Percentiles rank a stretch among this genome's conserved stretches.
Evolutionary conservation across 2,888 invertebrate species (phyloP).

Genomic region (Monopis laevigella): DNA sequence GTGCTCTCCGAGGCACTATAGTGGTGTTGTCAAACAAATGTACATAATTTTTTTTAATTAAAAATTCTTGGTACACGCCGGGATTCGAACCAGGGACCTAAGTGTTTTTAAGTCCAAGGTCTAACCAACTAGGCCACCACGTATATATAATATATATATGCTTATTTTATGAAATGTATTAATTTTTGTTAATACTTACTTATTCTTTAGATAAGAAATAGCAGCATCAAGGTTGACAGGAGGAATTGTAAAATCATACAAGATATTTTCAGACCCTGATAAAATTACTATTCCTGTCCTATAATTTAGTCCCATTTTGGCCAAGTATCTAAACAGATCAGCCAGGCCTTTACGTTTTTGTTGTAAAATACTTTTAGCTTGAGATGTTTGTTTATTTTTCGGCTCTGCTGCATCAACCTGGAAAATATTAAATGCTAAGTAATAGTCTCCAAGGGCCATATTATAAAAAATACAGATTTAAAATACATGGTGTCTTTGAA

Average conservation of each 20-base stretch:
- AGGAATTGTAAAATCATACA: constrained; percentile 71
- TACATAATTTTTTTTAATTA: no score
- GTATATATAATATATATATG: no score
- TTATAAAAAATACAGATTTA: no score
- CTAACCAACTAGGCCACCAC: no score
- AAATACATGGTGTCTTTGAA: no score
- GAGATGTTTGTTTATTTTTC: constrained; percentile 79
- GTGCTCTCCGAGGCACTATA: no score
- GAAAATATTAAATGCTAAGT: no score
- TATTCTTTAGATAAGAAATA: constrained; percentile 62
- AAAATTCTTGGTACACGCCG: not conserved
- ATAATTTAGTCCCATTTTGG: constrained; percentile 81
- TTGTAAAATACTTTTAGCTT: constrained; percentile 82
- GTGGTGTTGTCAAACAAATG: no score
- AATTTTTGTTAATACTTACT: constrained; percentile 33
- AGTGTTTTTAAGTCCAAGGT: no score
- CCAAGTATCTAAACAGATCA: constrained; percentile 84
- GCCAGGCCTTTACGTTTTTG: constrained; percentile 87
- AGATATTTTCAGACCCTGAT: constrained; percentile 51
- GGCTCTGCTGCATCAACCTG: constrained; percentile 67
- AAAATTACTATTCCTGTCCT: constrained; percentile 77
- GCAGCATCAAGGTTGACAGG: constrained; percentile 76
- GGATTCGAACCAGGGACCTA: no score
- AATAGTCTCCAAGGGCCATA: no score
- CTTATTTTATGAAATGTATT: no score